Evolutionary conservation across 1,140 invertebrate species (phyloP), one percentile per base, ranked within the genome.

Genomic region (Drosophila sechellia): DNA sequence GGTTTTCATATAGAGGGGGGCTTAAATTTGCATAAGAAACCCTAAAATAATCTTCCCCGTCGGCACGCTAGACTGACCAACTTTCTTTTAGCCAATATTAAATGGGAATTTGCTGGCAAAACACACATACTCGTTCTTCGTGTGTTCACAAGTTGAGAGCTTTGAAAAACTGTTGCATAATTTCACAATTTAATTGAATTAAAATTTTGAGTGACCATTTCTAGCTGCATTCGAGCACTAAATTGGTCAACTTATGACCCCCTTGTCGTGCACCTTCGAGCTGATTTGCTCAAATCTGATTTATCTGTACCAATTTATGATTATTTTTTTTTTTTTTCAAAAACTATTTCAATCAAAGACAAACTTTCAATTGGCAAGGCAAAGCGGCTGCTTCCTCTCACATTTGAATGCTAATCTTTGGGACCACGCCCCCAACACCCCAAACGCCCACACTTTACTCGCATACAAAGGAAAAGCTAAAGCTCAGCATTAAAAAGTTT

Each of bases 381-480:
- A 59, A 63, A 63, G 59, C 37, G 34, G 12, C 43, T 49, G 25
- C 59, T 49, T 49, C 43, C 63, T 45, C 34, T 22, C 5, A 27
- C 60, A 25, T 17, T 52, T 64, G 37, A 66, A 66, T 66, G 64
- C 34, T 66, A 65, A 66, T 66, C 64, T 65, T 48, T 22, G 59
- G 27, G 3, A 12, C 43, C 42, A 65, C 3, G 34, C 0, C 42
- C 40, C 31, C 6, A 31, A 10, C 31, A 59, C 27, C 4, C 6
- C 20, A 13, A 10, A 17, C 5, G n/a, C n/a, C n/a, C n/a, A 6
- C 5, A 17, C 13, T 31, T 25, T 0, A 4, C 15, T 15, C 8
- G 25, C 13, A 34, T 11, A 31, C 6, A 37, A 49, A 39, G 45
- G 12, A 27, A 65, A 34, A 48, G 15, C 58, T 4, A 13, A 15